Percentiles rank a stretch among this genome's conserved stretches.
Conservation (phyloP, 53 echinoderm and acorn worm genomes). For the Temnopleurus reevesii region DNA sequence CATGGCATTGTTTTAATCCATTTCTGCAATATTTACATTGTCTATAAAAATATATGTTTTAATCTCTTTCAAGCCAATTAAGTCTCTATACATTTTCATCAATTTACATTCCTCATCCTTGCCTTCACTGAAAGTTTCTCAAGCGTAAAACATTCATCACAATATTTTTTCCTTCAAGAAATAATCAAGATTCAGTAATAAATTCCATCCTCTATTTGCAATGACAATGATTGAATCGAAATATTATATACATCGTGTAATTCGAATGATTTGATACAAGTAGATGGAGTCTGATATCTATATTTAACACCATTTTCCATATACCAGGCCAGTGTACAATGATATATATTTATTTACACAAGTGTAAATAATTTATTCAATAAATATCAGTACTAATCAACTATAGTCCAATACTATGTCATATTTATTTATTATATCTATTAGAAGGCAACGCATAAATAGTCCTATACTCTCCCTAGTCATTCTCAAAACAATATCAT, state of each 20-base stretch:
- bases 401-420: not conserved
- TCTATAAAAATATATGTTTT: constrained; percentile 39
- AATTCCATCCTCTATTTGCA: not conserved
- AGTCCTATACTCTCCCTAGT: not conserved
- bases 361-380: constrained; percentile 24
- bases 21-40: constrained; percentile 20
- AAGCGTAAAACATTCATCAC: not conserved
- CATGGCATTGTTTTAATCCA: not conserved
- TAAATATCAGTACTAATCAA: constrained; percentile 35
- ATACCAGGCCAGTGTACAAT: not conserved
- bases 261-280: not conserved
- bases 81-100: not conserved
- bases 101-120: constrained; percentile 5
- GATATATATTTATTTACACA: not conserved
- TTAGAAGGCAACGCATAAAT: constrained; percentile 23
- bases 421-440: not conserved
- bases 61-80: not conserved
- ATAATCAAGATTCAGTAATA: not conserved
- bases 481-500: no score
- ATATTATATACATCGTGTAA: not conserved
- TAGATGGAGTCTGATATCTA: not conserved
- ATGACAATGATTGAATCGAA: not conserved
- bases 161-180: not conserved
- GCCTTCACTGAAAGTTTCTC: not conserved
- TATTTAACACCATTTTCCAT: not conserved